phyloP scores from a whole-genome alignment of 2,888 invertebrate genomes.

The Diadegma fenestrale region DNA sequence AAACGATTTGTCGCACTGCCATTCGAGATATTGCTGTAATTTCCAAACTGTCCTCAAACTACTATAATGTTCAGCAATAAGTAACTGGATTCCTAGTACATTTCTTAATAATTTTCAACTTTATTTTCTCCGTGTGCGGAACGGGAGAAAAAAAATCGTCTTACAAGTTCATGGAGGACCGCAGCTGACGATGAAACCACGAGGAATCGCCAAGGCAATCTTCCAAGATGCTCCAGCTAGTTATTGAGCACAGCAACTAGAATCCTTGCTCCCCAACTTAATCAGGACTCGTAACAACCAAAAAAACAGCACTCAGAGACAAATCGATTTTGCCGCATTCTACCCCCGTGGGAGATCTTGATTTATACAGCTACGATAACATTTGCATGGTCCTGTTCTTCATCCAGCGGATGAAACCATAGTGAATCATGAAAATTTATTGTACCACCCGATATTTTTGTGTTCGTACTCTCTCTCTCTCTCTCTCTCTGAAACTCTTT shows the following conservation, averaged over 20 bases:
- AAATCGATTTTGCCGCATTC: constrained; percentile 4
- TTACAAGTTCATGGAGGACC: neutral
- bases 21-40: no score
- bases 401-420: constrained; percentile 11
- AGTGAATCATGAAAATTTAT: constrained; percentile 20
- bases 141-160: neutral
- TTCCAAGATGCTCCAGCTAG: neutral
- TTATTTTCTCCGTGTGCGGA: no score
- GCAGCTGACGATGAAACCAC: neutral
- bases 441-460: neutral
- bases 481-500: neutral
- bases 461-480: neutral
- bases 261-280: neutral
- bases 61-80: no score
- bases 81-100: no score
- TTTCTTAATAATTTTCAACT: no score
- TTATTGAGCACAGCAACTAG: neutral
- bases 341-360: neutral
- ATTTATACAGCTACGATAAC: constrained; percentile 1
- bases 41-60: no score
- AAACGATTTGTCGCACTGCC: no score
- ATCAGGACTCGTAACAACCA: neutral
- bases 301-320: neutral
- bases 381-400: constrained; percentile 24
- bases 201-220: neutral